phyloP scores from a whole-genome alignment of 2,888 invertebrate genomes.

The Cyclophora albipunctata region DNA sequence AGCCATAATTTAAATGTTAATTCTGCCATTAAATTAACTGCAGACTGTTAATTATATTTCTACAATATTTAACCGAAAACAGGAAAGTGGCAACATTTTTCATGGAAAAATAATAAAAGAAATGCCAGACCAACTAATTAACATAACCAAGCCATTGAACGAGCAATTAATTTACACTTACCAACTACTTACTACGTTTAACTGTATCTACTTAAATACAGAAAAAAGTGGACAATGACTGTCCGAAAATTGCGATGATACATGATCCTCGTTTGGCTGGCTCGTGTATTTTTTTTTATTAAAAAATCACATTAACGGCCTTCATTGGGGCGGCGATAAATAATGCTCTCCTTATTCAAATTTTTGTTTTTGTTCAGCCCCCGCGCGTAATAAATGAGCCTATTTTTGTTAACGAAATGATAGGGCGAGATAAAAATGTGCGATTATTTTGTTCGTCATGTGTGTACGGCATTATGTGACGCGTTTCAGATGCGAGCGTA shows the following conservation, averaged over 20 bases:
- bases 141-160: slow-evolving; percentile 8
- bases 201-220: neutral
- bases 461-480: slow-evolving; percentile 17
- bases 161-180: neutral
- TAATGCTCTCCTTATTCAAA: slow-evolving; percentile 75
- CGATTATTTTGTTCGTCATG: slow-evolving; percentile 40
- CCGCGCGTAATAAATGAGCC: slow-evolving; percentile 72
- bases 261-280: slow-evolving; percentile 72
- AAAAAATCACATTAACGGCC: slow-evolving; percentile 76
- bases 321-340: slow-evolving; percentile 75
- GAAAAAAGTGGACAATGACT: slow-evolving; percentile 65
- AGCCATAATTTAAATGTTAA: too few relatives aligned
- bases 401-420: slow-evolving; percentile 69
- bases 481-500: neutral
- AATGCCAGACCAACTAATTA: slow-evolving; percentile 22
- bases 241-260: slow-evolving; percentile 72
- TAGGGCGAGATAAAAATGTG: slow-evolving; percentile 65
- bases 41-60: too few relatives aligned
- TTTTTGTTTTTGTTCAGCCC: slow-evolving; percentile 73
- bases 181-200: neutral
- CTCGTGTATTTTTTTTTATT: slow-evolving; percentile 67
- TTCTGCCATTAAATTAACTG: too few relatives aligned
- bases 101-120: neutral
- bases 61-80: too few relatives aligned
- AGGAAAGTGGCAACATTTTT: too few relatives aligned